Base-by-base conservation (phyloP, 2,888 invertebrate species). In the Noctua comes region DNA sequence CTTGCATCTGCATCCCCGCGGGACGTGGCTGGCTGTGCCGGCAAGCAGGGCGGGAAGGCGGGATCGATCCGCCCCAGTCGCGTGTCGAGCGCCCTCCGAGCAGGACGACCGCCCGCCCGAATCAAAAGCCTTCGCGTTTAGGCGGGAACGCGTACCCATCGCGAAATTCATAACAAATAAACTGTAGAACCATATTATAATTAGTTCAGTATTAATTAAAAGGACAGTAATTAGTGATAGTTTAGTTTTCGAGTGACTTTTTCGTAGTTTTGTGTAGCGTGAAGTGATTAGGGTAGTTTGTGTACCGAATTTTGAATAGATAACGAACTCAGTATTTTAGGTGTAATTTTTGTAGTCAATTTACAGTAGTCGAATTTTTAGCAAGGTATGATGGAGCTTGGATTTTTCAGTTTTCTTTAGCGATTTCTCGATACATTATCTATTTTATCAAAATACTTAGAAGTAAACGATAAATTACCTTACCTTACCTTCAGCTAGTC, bases 1-100 rank as follows among this genome's bases (percentile, higher is more conserved):
- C 92, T 88, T 95, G 95, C 96, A 96, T 95, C 96, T 95, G 96
- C 96, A 96, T 96, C 96, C 96, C 96, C 95, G 95, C 95, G 95
- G 95, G 96, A 96, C 91, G 89, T 89, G 83, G 87, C 85, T 89
- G 91, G 91, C 83, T 89, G 88, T 90, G 88, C 89, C 88, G 89
- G 88, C 89, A 88, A 84, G 87, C 91, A 93, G 94, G 94, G 94
- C 93, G 93, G 93, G 92, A 94, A 94, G 93, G 94, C 93, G 93
- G 93, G 92, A 94, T 95, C 95, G 94, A 94, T 95, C 95, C 94
- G 92, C 93, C 94, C 95, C 95, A 96, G 96, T 96, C 94, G 94
- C 91, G 93, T 92, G 90, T 91, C 93, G 94, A 88, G 82, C 94
- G 94, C 92, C 92, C 92, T 88, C 86, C 88, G 88, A 90, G 89